phyloP scores from a whole-genome alignment of 1,140 invertebrate genomes.

The Armadillidium nasatum region DNA sequence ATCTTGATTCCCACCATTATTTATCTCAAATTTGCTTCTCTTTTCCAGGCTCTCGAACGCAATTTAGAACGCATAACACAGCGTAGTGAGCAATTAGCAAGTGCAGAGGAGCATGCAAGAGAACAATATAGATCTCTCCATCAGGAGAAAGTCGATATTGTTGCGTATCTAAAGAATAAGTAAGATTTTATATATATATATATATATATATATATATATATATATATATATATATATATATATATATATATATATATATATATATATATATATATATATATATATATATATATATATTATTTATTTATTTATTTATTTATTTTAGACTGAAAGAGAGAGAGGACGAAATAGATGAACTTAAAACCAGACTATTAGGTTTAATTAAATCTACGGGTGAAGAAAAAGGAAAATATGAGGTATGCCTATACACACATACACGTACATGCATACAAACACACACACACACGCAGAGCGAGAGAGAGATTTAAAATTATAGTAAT shows the following conservation, averaged over 20 bases:
- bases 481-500: too few relatives aligned
- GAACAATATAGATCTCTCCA: neutral
- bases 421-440: neutral
- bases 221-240: too few relatives aligned
- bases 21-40: too few relatives aligned
- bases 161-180: neutral
- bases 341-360: neutral
- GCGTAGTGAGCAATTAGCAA: neutral
- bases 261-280: too few relatives aligned
- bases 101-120: neutral
- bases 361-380: neutral
- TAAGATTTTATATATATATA: neutral
- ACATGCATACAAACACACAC: neutral
- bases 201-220: too few relatives aligned
- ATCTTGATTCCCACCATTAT: too few relatives aligned
- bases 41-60: neutral
- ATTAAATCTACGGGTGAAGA: neutral
- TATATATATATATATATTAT: too few relatives aligned
- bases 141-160: neutral
- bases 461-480: too few relatives aligned
- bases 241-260: too few relatives aligned
- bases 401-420: neutral
- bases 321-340: neutral
- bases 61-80: neutral
- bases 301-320: neutral